These are phyloP conservation scores for Hafferia zeledoni DNA, from an alignment of 2,797 vertebrate species.

Conservation along the genomic window DNA sequence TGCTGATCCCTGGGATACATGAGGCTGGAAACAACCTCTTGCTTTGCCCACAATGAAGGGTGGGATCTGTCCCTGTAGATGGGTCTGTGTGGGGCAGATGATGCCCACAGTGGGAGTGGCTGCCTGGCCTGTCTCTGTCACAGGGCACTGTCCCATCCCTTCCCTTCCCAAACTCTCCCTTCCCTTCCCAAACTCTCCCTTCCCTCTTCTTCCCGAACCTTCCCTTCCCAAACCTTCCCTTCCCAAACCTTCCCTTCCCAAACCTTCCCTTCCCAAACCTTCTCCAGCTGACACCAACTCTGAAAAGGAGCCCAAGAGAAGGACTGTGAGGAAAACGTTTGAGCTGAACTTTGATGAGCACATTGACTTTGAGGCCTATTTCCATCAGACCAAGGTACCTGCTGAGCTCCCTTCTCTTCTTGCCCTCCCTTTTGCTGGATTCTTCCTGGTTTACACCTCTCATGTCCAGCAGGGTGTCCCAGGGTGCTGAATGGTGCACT, in stretches of 20 bases:
- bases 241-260: neutral
- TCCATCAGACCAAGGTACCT: conserved; percentile 84
- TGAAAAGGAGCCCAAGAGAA: conserved; percentile 71
- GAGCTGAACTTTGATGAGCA: conserved; percentile 88
- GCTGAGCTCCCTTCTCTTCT: neutral
- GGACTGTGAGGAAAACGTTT: conserved; percentile 81
- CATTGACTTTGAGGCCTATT: conserved; percentile 76
- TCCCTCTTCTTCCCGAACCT: neutral
- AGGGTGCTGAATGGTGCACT: neutral
- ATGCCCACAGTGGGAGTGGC: neutral
- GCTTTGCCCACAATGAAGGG: neutral
- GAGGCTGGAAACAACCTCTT: neutral
- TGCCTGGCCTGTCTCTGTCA: neutral
- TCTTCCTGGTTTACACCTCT: neutral
- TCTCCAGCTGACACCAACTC: neutral
- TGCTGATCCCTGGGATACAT: neutral
- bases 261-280: too few species aligned
- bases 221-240: neutral
- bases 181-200: too few species aligned
- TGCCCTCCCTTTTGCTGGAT: neutral
- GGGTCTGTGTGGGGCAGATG: neutral
- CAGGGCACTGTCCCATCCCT: neutral
- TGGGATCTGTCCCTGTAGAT: neutral
- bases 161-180: neutral
- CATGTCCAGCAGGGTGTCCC: neutral